Evolutionary conservation across 2,888 invertebrate genomes (phyloP).

Genomic region (Platycheirus rosarum): DNA sequence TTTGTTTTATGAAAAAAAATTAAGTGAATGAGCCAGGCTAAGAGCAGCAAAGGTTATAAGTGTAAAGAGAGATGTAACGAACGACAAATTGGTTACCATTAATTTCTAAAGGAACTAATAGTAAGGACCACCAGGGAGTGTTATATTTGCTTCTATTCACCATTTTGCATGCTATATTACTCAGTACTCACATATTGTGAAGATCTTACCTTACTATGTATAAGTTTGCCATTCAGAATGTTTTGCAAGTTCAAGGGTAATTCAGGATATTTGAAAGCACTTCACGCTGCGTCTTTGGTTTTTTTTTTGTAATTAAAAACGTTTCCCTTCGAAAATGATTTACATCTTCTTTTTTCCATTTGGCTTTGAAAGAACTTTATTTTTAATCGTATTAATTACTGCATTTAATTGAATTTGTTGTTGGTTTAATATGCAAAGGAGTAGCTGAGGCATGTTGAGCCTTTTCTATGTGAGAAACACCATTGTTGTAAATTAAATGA

Average conservation of each 20-base stretch:
- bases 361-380: slow-evolving; percentile 13
- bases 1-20: slow-evolving; percentile 51
- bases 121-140: neutral
- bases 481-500: neutral
- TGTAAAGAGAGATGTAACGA: slow-evolving; percentile 1
- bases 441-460: slow-evolving; percentile 38
- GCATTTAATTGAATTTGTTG: slow-evolving; percentile 57
- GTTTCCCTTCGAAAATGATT: slow-evolving; percentile 13
- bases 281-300: slow-evolving; percentile 6
- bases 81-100: slow-evolving; percentile 47
- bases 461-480: neutral
- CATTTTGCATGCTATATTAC: neutral
- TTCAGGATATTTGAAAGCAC: slow-evolving; percentile 57
- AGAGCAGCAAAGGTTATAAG: neutral
- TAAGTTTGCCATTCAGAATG: slow-evolving; percentile 25
- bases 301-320: slow-evolving; percentile 56
- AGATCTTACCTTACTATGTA: slow-evolving; percentile 1
- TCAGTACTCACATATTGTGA: neutral
- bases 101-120: slow-evolving; percentile 25
- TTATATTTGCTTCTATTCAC: slow-evolving; percentile 1
- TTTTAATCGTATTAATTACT: slow-evolving; percentile 58
- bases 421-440: slow-evolving; percentile 2
- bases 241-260: slow-evolving; percentile 63
- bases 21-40: slow-evolving; percentile 1
- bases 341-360: neutral